Percentiles rank a stretch among this genome's conserved stretches.
These are phyloP conservation scores for Nyctereutes procyonoides DNA, from an alignment of 2,113 vertebrate species.

Conservation along the genomic window DNA sequence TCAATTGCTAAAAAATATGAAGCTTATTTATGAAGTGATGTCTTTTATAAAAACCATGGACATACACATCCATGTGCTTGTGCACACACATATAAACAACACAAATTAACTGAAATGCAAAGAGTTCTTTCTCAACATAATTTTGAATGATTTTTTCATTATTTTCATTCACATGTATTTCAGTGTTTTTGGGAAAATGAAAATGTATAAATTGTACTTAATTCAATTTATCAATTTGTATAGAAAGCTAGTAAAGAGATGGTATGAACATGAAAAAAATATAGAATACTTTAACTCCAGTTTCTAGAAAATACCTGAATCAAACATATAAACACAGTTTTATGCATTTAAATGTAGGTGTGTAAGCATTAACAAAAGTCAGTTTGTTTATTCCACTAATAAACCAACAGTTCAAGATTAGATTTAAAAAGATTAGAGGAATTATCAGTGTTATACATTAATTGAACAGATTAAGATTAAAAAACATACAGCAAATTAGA, in stretches of 20 bases:
- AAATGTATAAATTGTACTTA: not conserved
- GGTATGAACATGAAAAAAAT: not conserved
- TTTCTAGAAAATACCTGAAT: not conserved
- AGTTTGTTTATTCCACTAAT: not conserved
- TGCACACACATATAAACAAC: not conserved
- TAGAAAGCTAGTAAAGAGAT: not conserved
- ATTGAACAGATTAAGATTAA: not conserved
- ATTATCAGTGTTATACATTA: not conserved
- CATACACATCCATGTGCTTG: not conserved
- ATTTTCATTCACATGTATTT: not conserved
- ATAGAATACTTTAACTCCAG: not conserved
- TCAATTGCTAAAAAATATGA: not conserved
- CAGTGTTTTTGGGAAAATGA: not conserved
- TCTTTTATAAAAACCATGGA: not conserved
- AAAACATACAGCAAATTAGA: not conserved
- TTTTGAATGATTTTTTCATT: not conserved
- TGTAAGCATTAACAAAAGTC: not conserved
- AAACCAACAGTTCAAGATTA: not conserved
- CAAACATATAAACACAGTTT: not conserved
- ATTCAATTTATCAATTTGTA: not conserved
- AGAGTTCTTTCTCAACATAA: not conserved
- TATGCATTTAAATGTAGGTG: not conserved
- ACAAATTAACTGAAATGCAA: not conserved
- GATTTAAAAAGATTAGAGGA: not conserved
- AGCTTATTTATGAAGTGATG: not conserved